phyloP scores from a whole-genome alignment of 53 echinoderm and acorn worm genomes.

The Antedon mediterranea region DNA sequence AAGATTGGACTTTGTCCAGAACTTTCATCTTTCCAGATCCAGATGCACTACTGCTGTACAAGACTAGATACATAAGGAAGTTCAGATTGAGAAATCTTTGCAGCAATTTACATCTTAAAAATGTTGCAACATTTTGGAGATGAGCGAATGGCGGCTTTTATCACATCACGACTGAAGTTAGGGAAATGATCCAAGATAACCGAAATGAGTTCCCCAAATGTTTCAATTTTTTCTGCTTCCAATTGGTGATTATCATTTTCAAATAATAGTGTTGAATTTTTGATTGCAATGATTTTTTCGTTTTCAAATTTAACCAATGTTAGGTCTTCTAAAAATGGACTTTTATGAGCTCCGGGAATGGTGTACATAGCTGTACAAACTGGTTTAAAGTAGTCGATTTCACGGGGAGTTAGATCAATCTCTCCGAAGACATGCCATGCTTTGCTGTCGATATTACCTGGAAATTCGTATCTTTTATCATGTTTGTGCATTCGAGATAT shows the following conservation, averaged over 20 bases:
- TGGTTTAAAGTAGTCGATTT: neutral
- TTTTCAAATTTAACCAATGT: constrained; percentile 2
- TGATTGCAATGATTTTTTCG: constrained; percentile 13
- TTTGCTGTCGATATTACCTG: too few species aligned
- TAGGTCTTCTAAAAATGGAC: constrained; percentile 1
- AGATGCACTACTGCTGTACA: too few species aligned
- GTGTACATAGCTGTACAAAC: neutral
- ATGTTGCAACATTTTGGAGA: too few species aligned
- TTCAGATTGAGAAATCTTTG: too few species aligned
- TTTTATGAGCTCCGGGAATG: neutral
- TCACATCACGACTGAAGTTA: constrained; percentile 7
- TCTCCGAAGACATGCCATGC: constrained; percentile 8
- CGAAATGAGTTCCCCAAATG: neutral
- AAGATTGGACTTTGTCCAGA: too few species aligned
- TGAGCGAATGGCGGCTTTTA: constrained; percentile 2
- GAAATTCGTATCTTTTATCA: too few species aligned
- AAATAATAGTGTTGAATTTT: neutral
- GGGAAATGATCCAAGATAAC: constrained; percentile 12
- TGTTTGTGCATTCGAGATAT: neutral
- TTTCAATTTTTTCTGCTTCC: neutral
- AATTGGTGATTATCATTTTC: constrained; percentile 7
- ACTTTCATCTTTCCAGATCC: too few species aligned
- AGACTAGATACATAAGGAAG: too few species aligned
- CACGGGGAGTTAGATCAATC: neutral
- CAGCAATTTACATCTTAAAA: too few species aligned